Conservation (phyloP, 2,888 invertebrate species). For the Camptogramma bilineatum region DNA sequence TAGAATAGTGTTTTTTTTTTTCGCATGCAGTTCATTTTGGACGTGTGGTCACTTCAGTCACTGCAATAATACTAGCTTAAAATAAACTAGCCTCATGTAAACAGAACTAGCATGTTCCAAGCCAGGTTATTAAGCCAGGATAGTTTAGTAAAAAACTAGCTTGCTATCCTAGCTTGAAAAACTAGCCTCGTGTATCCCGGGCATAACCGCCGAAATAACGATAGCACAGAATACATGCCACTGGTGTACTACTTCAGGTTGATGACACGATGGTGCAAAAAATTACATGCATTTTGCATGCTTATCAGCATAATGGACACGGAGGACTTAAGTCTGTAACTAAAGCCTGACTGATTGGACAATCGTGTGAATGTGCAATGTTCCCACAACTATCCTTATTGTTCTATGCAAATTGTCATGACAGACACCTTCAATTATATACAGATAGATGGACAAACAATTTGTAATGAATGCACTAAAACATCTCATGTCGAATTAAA, state of each 20-base stretch:
- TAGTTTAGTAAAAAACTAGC: too few species aligned
- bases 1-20: too few species aligned
- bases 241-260: background rate
- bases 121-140: too few species aligned
- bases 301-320: background rate
- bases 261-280: background rate
- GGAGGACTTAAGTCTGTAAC: slow-evolving; percentile 10
- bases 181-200: too few species aligned
- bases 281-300: background rate
- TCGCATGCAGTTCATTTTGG: too few species aligned
- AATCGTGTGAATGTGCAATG: slow-evolving; percentile 29
- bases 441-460: slow-evolving; percentile 1
- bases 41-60: too few species aligned
- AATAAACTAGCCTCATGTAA: too few species aligned
- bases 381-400: slow-evolving; percentile 31
- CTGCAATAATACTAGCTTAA: too few species aligned
- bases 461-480: background rate
- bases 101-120: too few species aligned
- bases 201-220: too few species aligned
- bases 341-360: slow-evolving; percentile 36
- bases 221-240: too few species aligned
- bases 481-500: background rate
- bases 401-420: background rate
- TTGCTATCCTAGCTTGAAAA: too few species aligned
- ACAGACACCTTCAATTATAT: slow-evolving; percentile 1